Percentiles rank a stretch among this genome's conserved stretches.
Evolutionary conservation across 2,113 vertebrate genomes (phyloP).

Genomic region (Oxygymnocypris stewartii): DNA sequence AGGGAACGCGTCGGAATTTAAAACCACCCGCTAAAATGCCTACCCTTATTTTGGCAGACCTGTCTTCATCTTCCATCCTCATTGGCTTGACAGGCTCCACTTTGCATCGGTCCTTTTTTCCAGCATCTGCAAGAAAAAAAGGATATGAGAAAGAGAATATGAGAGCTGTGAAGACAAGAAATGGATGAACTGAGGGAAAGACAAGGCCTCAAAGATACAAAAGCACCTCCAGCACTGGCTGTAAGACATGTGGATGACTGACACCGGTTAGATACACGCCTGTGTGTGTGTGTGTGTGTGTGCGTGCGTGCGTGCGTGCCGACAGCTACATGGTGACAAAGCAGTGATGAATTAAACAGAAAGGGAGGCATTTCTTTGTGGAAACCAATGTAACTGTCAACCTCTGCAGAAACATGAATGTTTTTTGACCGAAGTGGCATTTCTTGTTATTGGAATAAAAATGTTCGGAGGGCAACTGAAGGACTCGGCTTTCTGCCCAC

Average conservation of each 20-base stretch:
- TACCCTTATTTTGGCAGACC: conserved; percentile 1
- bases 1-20: conserved; percentile 44
- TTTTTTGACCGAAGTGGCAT: conserved; percentile 52
- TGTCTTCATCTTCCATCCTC: conserved; percentile 34
- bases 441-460: conserved; percentile 47
- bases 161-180: conserved; percentile 24
- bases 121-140: conserved; percentile 43
- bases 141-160: conserved; percentile 25
- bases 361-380: conserved; percentile 59
- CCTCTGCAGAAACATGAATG: conserved; percentile 57
- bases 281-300: conserved; percentile 39
- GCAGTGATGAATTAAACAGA: conserved; percentile 60
- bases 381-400: conserved; percentile 57
- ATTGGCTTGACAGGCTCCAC: conserved; percentile 49
- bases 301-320: conserved; percentile 3
- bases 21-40: conserved; percentile 42
- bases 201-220: conserved; percentile 49
- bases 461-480: conserved; percentile 36
- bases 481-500: conserved; percentile 21
- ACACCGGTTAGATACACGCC: conserved; percentile 48
- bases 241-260: conserved; percentile 53
- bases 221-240: conserved; percentile 54
- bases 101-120: conserved; percentile 53
- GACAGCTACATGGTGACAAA: conserved; percentile 57
- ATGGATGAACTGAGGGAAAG: conserved; percentile 30